Base-by-base conservation (phyloP, 2,797 vertebrate species). In the Xenentodon cancila region DNA sequence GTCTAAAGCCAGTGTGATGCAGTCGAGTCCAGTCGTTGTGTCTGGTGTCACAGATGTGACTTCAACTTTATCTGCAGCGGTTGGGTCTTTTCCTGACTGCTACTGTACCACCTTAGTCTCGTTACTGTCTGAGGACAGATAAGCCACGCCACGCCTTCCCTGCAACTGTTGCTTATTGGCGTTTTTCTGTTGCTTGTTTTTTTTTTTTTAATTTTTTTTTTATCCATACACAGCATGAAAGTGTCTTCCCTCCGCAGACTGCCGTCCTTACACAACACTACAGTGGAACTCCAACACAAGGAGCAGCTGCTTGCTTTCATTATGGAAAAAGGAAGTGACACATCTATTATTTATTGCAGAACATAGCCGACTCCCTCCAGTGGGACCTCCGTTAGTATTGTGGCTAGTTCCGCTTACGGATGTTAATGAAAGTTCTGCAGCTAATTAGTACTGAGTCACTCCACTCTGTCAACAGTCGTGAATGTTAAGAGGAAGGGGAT, bases 341-440 rank as follows among this genome's bases (percentile, higher is more conserved):
- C 44, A 27, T 90, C 71, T 84, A 91, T 89, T 87, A 92, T 89
- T 90, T 69, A 90, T 53, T 19, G 53, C 17, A 72, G 56, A 56
- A 54, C 75, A 77, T 66, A 46, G 32, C 18, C 40, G 63, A 53
- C 44, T 65, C 59, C 70, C 68, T 79, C 67, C 53, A 73, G 68
- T 63, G 40, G 42, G 47, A 66, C 63, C 78, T 60, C 55, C 0
- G 37, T 59, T 79, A 70, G 68, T 66, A 53, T 75, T 68, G 63
- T 21, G 43, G 74, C 54, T 73, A 73, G 70, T 77, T 74, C 75
- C 74, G 17, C 68, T 62, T 52, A 6, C 69, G 59, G 77, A 64
- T 56, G 60, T 73, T 74, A 75, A 84, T 77, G 67, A 88, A 61
- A 63, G 17, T 57, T 52, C 15, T 70, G 30, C 53, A 53, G 71